These are phyloP conservation scores for Taenaris catops DNA, from an alignment of 2,888 invertebrate genomes.

Conservation along the genomic window DNA sequence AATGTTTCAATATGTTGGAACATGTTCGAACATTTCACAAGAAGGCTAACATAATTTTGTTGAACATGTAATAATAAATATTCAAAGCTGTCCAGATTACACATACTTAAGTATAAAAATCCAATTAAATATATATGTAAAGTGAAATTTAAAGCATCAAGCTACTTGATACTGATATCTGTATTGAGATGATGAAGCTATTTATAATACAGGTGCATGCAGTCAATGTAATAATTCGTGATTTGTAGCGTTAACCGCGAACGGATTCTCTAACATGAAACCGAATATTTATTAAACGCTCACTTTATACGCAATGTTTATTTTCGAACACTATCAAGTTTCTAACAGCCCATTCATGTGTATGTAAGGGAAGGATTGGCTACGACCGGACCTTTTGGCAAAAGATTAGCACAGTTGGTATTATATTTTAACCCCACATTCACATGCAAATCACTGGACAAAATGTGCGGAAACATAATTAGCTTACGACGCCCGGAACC, in stretches of 20 bases:
- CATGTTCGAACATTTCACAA: too few species aligned
- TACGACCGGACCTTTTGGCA: constrained; percentile 39
- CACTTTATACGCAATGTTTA: constrained; percentile 56
- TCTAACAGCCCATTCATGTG: constrained; percentile 47
- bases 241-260: constrained; percentile 1
- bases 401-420: constrained; percentile 56
- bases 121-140: too few species aligned
- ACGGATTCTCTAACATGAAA: constrained; percentile 35
- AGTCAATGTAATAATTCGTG: constrained; percentile 1
- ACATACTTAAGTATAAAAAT: too few species aligned
- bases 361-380: constrained; percentile 33
- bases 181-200: constrained; percentile 5
- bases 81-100: too few species aligned
- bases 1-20: too few species aligned
- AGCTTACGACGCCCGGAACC: constrained; percentile 53
- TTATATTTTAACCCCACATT: constrained; percentile 59
- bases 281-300: constrained; percentile 47
- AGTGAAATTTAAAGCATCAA: constrained; percentile 3
- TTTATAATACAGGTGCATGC: constrained; percentile 2
- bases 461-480: constrained; percentile 79
- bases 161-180: constrained; percentile 3
- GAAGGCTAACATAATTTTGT: too few species aligned
- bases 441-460: constrained; percentile 69
- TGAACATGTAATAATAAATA: too few species aligned
- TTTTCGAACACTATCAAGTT: constrained; percentile 68